Percentiles rank a stretch among this genome's conserved stretches.
Conservation (phyloP, 2,888 invertebrate species). For the Pachliopta kotzebuea region DNA sequence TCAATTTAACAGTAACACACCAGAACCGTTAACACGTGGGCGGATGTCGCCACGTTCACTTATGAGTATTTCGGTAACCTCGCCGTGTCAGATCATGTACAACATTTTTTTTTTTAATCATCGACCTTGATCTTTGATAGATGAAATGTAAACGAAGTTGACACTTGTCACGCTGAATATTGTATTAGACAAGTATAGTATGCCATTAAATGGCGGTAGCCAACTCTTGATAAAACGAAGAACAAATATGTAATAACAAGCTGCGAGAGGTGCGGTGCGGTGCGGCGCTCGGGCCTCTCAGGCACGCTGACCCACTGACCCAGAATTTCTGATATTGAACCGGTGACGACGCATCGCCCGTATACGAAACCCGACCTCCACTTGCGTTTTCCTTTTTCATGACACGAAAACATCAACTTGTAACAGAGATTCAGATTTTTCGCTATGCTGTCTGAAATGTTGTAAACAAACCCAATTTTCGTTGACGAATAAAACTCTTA, state of each 20-base stretch:
- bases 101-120: slow-evolving; percentile 23
- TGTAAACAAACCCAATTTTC: background rate
- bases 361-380: slow-evolving; percentile 73
- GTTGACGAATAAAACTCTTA: background rate
- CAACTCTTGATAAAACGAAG: slow-evolving; percentile 52
- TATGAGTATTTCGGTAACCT: slow-evolving; percentile 22
- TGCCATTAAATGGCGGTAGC: slow-evolving; percentile 29
- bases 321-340: slow-evolving; percentile 78
- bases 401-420: slow-evolving; percentile 30
- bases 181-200: background rate
- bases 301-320: slow-evolving; percentile 78
- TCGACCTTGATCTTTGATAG: slow-evolving; percentile 23
- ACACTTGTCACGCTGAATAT: background rate
- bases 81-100: slow-evolving; percentile 9
- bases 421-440: slow-evolving; percentile 9
- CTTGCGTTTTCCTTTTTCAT: slow-evolving; percentile 61
- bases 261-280: slow-evolving; percentile 46
- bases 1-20: slow-evolving; percentile 63
- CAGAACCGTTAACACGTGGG: slow-evolving; percentile 67
- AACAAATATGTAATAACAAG: slow-evolving; percentile 51
- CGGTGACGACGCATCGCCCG: slow-evolving; percentile 67
- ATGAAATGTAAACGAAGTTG: slow-evolving; percentile 9
- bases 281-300: slow-evolving; percentile 50
- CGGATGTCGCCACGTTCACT: slow-evolving; percentile 46
- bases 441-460: background rate